Base-by-base conservation (phyloP, 2,888 invertebrate genomes). In the Nebria brevicollis region DNA sequence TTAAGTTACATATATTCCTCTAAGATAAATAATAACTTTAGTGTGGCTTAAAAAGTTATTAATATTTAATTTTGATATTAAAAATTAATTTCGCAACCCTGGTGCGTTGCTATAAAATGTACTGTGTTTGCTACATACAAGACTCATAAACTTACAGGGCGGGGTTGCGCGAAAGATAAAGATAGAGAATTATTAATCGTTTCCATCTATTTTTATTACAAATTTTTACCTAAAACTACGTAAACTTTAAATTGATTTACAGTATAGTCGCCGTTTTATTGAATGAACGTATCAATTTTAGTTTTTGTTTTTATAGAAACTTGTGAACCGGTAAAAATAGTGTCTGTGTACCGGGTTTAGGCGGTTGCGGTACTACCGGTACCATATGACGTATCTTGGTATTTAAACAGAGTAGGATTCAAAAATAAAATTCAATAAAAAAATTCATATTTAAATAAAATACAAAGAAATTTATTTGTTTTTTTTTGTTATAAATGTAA, bases 111-210 rank as follows among this genome's bases (percentile, higher is more conserved):
- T 13, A 13, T 54, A 54, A 54, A 54, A 54, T 54, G 54, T 54
- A 54, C 54, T 13, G 13, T 54, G 8, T 54, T 54, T 54, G 54
- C 7, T 54, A 54, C 54, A 54, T 76, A 76, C 68, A 42, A 66
- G 68, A 34, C 66, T 68, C 77, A 34, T 77, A 77, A 77, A 77
- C 66, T 77, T 77, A 25, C 66, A 77, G 77, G 77, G 77, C 68
- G 77, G 66, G 77, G 77, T 68, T 66, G n/a, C 75, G 64, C 0
- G 65, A 64, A 70, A 11, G 70, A 70, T 70, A 70, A 34, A 70
- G 70, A 70, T 3, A 11, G 70, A 70, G 11, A 70, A 70, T 70
- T 70, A 70, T 70, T 70, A 25, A 25, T 34, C 54, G 54, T 54
- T 54, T 54, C 7, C 54, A 54, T 54, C 54, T 54, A 8, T 54